These are phyloP conservation scores for Saccostrea glomerata DNA, from an alignment of 1,140 invertebrate genomes.

Conservation along the genomic window DNA sequence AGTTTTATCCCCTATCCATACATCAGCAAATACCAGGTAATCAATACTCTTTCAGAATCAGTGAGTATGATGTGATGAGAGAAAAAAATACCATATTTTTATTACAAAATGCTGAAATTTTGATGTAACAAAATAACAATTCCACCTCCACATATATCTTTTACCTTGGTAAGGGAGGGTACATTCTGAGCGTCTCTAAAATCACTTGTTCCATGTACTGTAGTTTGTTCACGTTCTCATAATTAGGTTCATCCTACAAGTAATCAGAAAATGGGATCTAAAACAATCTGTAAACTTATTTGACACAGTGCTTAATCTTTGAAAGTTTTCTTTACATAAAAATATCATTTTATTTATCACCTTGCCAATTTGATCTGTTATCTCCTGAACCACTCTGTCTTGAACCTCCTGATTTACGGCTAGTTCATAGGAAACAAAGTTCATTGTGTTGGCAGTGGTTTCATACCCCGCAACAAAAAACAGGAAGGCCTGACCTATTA, in stretches of 20 bases:
- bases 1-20: no score
- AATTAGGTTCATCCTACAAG: slow-evolving; percentile 55
- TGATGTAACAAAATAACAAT: no score
- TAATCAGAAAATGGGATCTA: no score
- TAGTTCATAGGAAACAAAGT: slow-evolving; percentile 82
- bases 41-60: no score
- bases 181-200: slow-evolving; percentile 59
- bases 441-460: slow-evolving; percentile 81
- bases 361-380: slow-evolving; percentile 51
- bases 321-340: no score
- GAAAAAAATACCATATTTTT: no score
- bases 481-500: slow-evolving; percentile 84
- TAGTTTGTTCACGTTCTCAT: slow-evolving; percentile 59
- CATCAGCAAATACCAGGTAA: no score
- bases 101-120: no score
- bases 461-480: slow-evolving; percentile 86
- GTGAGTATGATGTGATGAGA: no score
- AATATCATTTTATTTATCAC: slow-evolving; percentile 58
- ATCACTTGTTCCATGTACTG: slow-evolving; percentile 59
- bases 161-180: slow-evolving; percentile 57
- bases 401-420: slow-evolving; percentile 78
- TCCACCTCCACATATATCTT: no score
- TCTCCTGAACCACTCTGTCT: slow-evolving; percentile 55
- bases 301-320: no score
- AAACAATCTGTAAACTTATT: no score